Base-by-base conservation (phyloP, 1,140 invertebrate species). In the Varroa destructor region DNA sequence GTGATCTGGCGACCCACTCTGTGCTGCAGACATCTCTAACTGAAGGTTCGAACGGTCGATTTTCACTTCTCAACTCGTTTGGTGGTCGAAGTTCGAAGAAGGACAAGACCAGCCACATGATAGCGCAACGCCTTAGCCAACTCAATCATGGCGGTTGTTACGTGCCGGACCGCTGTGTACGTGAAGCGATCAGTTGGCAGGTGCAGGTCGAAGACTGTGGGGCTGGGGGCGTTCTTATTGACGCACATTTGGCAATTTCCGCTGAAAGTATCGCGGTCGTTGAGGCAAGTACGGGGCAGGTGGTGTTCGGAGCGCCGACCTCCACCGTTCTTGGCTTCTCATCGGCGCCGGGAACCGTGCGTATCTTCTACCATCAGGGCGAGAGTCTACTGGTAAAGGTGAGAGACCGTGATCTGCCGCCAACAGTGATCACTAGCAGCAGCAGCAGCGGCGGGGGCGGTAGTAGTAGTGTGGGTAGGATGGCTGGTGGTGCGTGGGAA, bases 1-100 rank as follows among this genome's bases (percentile, higher is more conserved):
- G 95, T 76, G 85, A 86, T 75, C 84, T 97, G 71, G 87, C 91
- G 4, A 85, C 85, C 55, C 96, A 94, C 81, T 89, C 90, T 81
- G 85, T 87, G 0, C 87, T 89, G 1, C 86, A 86, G 43, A 89
- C 88, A 5, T 84, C 87, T 40, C 61, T 67, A 46, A 14, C 46
- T 1, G 61, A 67, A 40, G 46, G 46, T 37, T 67, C 61, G 61
- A 67, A 43, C 40, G 72, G 40, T 6, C 55, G 56, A 40, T 73
- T 72, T 10, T 72, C 51, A 25, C 37, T 72, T n/a, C 70, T 46
- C n/a, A 46, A 58, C 14, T 86, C 84, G 67, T 87, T 86, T 77
- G 88, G 80, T 76, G 87, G 85, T 74, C 86, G 61, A 12, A 67
- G 61, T 37, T 67, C 87, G 75, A 88, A 89, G 76, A 89, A 89